Base-by-base conservation (phyloP, 2,113 vertebrate genomes). In the Passer montanus region DNA sequence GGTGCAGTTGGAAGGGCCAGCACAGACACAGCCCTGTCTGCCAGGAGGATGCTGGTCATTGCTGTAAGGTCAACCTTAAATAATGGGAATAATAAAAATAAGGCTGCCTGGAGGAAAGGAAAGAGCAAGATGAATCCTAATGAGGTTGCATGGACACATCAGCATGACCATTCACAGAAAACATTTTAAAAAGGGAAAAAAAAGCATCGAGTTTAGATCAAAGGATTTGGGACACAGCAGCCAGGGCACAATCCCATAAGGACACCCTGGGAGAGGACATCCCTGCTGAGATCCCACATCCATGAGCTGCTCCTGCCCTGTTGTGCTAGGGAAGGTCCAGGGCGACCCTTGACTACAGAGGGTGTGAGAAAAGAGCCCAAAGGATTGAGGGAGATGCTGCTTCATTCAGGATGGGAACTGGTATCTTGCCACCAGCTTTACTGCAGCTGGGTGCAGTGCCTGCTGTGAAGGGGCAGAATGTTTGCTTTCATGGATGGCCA, bases 1-100 rank as follows among this genome's bases (percentile, higher is more conserved):
- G 13, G 28, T 84, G 52, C 0, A 3, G 43, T 46, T 7, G 1
- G 53, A 84, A 44, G 7, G 55, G 7, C 24, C 0, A 2, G 77
- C 10, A 9, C 19, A 59, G 49, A 5, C 0, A 1, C 1, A 1
- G 20, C 47, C 28, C 13, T 8, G 0, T 69, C 69, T 77, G 55
- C 28, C n/a, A 66, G 64, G 31, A 76, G 59, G 31, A 69, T 64
- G 43, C 10, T 64, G 82, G 78, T 69, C 75, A 31, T n/a, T 72
- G 53, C 75, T 76, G 6, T 85, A 59, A 76, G 63, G 52, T 75
- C 73, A 84, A 37, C 69, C 55, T 87, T 85, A 83, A 87, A 68
- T 84, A 90, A 82, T 58, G 59, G 67, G 41, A 92, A 66, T 66
- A 87, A 64, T 72, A 83, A 93, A 79, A 95, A 68, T 52, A 85